These are phyloP conservation scores for Ifrita kowaldi DNA, from an alignment of 2,113 vertebrate genomes.

Conservation along the genomic window DNA sequence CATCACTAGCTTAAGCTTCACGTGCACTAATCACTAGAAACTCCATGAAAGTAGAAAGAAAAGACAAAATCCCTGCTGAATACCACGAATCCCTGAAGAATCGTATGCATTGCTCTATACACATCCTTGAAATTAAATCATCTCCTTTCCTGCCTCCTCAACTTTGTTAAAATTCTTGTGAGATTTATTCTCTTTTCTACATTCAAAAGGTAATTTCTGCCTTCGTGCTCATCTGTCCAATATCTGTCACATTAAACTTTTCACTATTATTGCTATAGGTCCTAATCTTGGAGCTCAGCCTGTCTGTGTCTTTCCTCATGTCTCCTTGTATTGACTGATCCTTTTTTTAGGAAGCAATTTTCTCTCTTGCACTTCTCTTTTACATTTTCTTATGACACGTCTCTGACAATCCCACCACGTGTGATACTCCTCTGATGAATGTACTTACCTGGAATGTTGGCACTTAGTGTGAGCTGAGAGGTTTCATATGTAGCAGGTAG, in stretches of 20 bases:
- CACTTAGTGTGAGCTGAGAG: accelerated
- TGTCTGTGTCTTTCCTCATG: not conserved
- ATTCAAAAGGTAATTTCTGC: not conserved
- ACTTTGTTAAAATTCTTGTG: not conserved
- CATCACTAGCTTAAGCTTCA: not conserved
- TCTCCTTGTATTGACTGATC: not conserved
- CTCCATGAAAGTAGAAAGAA: not conserved
- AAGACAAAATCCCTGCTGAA: not conserved
- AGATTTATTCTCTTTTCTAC: not conserved
- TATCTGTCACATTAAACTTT: not conserved
- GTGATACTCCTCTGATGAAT: not conserved
- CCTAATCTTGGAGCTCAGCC: not conserved
- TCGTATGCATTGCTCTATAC: not conserved
- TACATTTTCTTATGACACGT: not conserved
- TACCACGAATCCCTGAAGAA: not conserved
- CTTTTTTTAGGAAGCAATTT: not conserved
- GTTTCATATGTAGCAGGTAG: accelerated
- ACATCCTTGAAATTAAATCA: not conserved
- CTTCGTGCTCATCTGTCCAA: not conserved
- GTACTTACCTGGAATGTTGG: not conserved
- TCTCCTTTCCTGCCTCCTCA: not conserved
- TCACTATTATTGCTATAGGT: not conserved
- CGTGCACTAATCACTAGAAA: not conserved
- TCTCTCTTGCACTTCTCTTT: not conserved
- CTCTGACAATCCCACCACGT: not conserved